Conservation (phyloP, 2,113 vertebrate species). For the Circaetus cinerascens region DNA sequence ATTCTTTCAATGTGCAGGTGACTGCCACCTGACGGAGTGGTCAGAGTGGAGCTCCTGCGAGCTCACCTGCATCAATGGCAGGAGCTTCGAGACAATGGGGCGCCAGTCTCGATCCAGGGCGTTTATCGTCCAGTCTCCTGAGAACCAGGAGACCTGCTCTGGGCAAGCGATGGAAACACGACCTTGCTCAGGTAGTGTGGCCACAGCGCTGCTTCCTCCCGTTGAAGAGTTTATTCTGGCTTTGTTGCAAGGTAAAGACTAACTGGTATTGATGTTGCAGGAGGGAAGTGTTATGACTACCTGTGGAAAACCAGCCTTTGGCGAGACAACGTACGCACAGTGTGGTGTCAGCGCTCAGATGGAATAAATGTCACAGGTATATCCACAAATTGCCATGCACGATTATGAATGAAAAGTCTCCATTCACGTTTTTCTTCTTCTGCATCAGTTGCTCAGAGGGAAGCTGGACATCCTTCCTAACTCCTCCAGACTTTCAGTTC, state of each 20-base stretch:
- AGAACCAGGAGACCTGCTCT: constrained; percentile 87
- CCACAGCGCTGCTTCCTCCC: background rate
- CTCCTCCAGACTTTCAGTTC: background rate
- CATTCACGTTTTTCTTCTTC: background rate
- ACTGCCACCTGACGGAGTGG: constrained; percentile 94
- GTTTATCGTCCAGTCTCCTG: constrained; percentile 82
- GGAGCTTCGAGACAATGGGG: constrained; percentile 87
- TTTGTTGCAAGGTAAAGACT: background rate
- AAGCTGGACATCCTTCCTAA: background rate
- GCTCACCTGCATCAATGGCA: constrained; percentile 90
- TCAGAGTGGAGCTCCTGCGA: constrained; percentile 95
- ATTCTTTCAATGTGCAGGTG: constrained; percentile 73
- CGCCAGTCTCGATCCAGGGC: constrained; percentile 89
- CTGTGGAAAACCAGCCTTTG: constrained; percentile 88
- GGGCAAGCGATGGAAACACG: constrained; percentile 85
- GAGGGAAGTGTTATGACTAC: constrained; percentile 91
- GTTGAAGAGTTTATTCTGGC: background rate
- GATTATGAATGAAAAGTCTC: background rate
- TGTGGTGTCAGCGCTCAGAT: constrained; percentile 97
- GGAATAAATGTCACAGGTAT: constrained; percentile 95
- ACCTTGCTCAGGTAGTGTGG: constrained; percentile 85
- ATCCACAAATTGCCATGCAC: background rate
- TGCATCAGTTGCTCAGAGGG: background rate
- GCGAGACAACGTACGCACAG: constrained; percentile 86
- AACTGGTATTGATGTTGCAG: constrained; percentile 66